Percentiles rank a stretch among this genome's conserved stretches.
phyloP scores from a whole-genome alignment of 2,888 invertebrate species.

The Conomelus anceps region DNA sequence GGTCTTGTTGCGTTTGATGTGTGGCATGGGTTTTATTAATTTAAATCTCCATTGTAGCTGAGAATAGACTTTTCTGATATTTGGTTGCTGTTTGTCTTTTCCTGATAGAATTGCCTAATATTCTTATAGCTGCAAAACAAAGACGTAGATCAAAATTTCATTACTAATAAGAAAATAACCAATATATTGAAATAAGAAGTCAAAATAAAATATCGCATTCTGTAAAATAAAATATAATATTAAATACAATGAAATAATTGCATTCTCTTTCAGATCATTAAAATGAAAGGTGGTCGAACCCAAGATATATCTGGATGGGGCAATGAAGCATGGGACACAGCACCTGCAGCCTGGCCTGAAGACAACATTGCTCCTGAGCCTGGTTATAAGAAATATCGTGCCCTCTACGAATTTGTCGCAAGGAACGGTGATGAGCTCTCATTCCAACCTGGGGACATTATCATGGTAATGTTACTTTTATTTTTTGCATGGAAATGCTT shows the following conservation, averaged over 20 bases:
- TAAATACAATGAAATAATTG: constrained; percentile 23
- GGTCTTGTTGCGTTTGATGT: too few relatives aligned
- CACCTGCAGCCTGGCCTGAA: constrained; percentile 44
- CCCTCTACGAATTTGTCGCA: constrained; percentile 89
- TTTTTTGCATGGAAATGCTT: background rate
- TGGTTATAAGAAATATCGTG: constrained; percentile 60
- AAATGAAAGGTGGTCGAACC: constrained; percentile 49
- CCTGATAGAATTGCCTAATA: too few relatives aligned
- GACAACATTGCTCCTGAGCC: constrained; percentile 25
- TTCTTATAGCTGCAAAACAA: too few relatives aligned
- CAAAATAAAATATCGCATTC: too few relatives aligned
- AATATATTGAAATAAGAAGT: too few relatives aligned
- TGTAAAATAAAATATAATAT: too few relatives aligned
- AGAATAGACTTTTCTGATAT: too few relatives aligned
- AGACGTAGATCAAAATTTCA: too few relatives aligned
- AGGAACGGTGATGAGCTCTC: constrained; percentile 88
- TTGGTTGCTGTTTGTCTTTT: too few relatives aligned
- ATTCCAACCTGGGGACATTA: constrained; percentile 88
- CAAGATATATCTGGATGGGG: constrained; percentile 55
- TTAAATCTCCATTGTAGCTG: too few relatives aligned
- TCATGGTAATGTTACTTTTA: constrained; percentile 53
- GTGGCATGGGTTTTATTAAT: too few relatives aligned
- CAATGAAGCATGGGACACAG: constrained; percentile 52
- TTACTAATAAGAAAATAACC: too few relatives aligned
- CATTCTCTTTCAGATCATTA: constrained; percentile 43